A percentile compares a stretch with the other conserved stretches of the same genome.
Conservation (phyloP, 2,888 invertebrate genomes). For the Tenodera sinensis region DNA sequence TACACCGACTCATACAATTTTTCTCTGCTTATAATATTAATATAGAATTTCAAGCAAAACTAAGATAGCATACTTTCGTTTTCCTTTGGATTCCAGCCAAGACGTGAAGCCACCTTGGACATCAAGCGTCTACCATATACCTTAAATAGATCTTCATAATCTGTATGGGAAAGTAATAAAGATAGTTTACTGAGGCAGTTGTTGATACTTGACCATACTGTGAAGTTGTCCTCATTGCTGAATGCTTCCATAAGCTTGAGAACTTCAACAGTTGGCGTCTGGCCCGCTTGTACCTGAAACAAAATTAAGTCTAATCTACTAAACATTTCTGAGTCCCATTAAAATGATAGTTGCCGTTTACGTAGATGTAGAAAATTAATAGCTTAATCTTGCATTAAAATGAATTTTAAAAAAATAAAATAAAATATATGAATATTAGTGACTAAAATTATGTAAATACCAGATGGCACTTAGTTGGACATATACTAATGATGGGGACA, state of each 20-base stretch:
- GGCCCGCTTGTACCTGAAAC: constrained; percentile 68
- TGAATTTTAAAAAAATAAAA: no score
- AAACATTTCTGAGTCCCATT: no score
- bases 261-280: constrained; percentile 74
- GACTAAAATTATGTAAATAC: no score
- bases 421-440: no score
- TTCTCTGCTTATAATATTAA: no score
- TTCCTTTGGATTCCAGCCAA: constrained; percentile 83
- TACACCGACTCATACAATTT: no score
- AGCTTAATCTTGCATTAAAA: no score
- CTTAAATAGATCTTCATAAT: constrained; percentile 67
- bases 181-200: constrained; percentile 75
- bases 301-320: neutral
- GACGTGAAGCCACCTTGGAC: constrained; percentile 62
- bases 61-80: constrained; percentile 60
- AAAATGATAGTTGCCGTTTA: no score
- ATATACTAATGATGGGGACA: no score
- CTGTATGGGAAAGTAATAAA: constrained; percentile 74
- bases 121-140: constrained; percentile 72
- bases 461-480: no score
- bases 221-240: constrained; percentile 82
- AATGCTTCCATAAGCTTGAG: constrained; percentile 82
- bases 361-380: no score
- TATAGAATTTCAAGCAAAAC: no score
- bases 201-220: constrained; percentile 86